Base-by-base conservation (phyloP, 2,113 vertebrate genomes). In the Ctenodactylus gundi region DNA sequence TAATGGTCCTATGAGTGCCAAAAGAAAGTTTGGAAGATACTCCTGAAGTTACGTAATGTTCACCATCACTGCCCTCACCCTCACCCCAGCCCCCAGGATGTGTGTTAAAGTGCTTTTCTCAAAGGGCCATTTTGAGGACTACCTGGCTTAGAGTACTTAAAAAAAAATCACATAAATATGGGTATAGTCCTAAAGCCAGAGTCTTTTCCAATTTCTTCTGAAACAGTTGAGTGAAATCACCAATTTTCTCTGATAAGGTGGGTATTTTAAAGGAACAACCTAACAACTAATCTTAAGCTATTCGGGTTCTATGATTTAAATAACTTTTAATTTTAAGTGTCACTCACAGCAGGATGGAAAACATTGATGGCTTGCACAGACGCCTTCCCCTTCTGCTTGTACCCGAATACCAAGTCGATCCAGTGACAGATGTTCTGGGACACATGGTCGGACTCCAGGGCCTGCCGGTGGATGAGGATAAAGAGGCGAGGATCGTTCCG, bases 341-440 rank as follows among this genome's bases (percentile, higher is more conserved):
- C 94, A 98, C 99, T 98, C 98, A 99, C 99, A 81, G 99, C 99
- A 49, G 99, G 99, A 96, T 99, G 99, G 96, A 99, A 99, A 87
- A 99, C 99, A 85, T 99, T 99, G 98, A 99, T 99, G 97, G 99
- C 99, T 80, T 99, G 99, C 89, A 99, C 99, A 0, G 99, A 99
- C 53, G 99, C 99, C 97, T 99, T 99, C 97, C 99, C 99, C 97
- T 99, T 99, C 97, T 99, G 99, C 96, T 99, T 99, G 93, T 99
- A 99, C 36, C 99, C 99, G 25, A 99, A 99, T 94, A 99, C 99
- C 95, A 99, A 97, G 98, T 99, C 99, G 84, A 99, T 99, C 99
- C 99, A 99, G 96, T 99, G 99, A 97, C 99, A 99, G 93, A 99
- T 99, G 2, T 98, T 99, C 98, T 99, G 99, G 64, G 99, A 99